Percentiles rank a stretch among this genome's conserved stretches.
phyloP scores from a whole-genome alignment of 2,888 invertebrate genomes.

The Tinea trinotella region DNA sequence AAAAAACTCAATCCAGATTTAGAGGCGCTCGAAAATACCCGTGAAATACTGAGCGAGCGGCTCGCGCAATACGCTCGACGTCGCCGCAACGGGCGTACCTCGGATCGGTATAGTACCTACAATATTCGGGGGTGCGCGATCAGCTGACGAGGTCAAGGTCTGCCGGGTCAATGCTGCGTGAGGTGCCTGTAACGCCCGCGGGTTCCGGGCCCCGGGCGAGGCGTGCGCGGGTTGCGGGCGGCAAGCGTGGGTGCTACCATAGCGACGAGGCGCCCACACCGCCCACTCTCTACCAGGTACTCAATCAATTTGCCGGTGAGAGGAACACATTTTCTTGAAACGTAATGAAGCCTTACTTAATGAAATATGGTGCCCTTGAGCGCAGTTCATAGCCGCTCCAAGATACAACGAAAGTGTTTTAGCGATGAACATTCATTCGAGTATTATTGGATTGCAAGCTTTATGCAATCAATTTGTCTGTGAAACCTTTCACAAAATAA shows the following conservation, averaged over 20 bases:
- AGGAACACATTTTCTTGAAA: slow-evolving; percentile 34
- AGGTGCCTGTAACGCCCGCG: slow-evolving; percentile 18
- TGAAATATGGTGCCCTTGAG: slow-evolving; percentile 28
- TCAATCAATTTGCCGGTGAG: slow-evolving; percentile 59
- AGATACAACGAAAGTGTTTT: slow-evolving; percentile 2
- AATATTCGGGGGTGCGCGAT: slow-evolving; percentile 25
- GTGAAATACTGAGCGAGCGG: slow-evolving; percentile 30
- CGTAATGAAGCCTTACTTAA: slow-evolving; percentile 32
- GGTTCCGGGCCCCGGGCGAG: slow-evolving; percentile 35
- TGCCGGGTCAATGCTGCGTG: slow-evolving; percentile 55
- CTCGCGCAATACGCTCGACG: slow-evolving; percentile 27
- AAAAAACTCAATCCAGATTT: slow-evolving; percentile 36
- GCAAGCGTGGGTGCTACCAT: slow-evolving; percentile 57
- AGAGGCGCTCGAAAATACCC: slow-evolving; percentile 64
- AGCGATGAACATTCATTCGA: not conserved
- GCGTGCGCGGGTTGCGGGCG: slow-evolving; percentile 26
- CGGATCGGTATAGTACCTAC: slow-evolving; percentile 1
- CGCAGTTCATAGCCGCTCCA: slow-evolving; percentile 4
- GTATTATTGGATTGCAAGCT: not conserved
- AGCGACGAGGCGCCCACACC: slow-evolving; percentile 53
- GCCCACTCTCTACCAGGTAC: slow-evolving; percentile 49
- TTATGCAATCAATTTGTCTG: not conserved
- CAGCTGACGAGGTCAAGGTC: slow-evolving; percentile 64
- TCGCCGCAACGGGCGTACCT: slow-evolving; percentile 19
- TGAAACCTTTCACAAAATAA: too few relatives aligned